A percentile compares a stretch with the other conserved stretches of the same genome.
Evolutionary conservation across 2,113 vertebrate species (phyloP).

Genomic region (Ascaphus truei): DNA sequence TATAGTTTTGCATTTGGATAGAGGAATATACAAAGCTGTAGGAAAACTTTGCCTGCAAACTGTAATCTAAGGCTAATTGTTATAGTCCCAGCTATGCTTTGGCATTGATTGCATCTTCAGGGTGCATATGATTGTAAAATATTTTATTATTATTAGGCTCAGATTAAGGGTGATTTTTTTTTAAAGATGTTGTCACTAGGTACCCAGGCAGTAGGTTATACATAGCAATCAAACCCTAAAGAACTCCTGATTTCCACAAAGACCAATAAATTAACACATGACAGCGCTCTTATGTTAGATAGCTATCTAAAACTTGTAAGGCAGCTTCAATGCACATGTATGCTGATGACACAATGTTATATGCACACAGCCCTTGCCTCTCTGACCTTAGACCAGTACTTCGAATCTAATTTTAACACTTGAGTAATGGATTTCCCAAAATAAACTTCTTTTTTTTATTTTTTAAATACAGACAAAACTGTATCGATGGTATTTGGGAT

Average conservation of each 20-base stretch:
- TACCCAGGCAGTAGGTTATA: not conserved
- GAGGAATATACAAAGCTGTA: no score
- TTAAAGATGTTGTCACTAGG: no score
- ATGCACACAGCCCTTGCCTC: no score
- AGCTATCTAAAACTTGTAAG: not conserved
- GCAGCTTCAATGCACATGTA: no score
- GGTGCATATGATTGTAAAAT: constrained; percentile 21
- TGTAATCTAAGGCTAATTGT: constrained; percentile 25
- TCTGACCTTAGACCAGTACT: no score
- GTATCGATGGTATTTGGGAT: no score
- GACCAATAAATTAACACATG: not conserved
- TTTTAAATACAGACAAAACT: no score
- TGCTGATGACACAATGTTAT: no score
- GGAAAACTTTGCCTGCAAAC: constrained; percentile 21
- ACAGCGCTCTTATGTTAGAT: no score
- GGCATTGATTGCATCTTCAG: constrained; percentile 11
- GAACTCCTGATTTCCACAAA: not conserved
- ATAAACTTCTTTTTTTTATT: no score
- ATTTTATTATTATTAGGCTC: not conserved
- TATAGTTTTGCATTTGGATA: constrained; percentile 15
- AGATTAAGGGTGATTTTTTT: not conserved
- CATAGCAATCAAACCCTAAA: not conserved
- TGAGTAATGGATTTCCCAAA: no score
- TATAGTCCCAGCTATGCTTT: not conserved
- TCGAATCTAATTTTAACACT: no score